phyloP scores from a whole-genome alignment of 2,888 invertebrate species.

The Papilio elwesi region DNA sequence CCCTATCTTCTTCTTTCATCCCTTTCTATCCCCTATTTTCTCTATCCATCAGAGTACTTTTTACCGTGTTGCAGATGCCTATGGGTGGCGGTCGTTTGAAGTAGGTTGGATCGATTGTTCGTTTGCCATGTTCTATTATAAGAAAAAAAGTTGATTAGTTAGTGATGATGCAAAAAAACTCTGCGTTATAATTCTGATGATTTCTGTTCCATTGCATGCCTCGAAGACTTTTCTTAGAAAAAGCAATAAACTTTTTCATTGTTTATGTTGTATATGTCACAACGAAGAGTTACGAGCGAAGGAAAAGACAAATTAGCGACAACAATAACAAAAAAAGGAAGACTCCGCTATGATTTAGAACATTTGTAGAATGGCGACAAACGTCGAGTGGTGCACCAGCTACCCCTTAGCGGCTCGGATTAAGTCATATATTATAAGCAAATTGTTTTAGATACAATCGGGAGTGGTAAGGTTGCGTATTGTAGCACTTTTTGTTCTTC shows the following conservation, averaged over 20 bases:
- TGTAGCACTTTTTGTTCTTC: constrained; percentile 22
- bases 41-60: too few species aligned
- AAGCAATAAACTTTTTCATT: constrained; percentile 40
- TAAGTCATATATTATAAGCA: constrained; percentile 80
- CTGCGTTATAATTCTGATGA: background rate
- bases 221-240: constrained; percentile 28
- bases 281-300: constrained; percentile 56
- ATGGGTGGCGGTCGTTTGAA: too few species aligned
- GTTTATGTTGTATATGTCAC: constrained; percentile 46
- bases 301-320: constrained; percentile 62
- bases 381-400: constrained; percentile 48
- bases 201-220: background rate
- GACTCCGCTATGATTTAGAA: constrained; percentile 59
- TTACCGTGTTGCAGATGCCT: too few species aligned
- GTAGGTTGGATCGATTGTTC: too few species aligned
- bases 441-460: constrained; percentile 74
- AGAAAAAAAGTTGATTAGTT: too few species aligned
- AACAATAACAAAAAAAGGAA: constrained; percentile 54
- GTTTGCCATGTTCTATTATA: too few species aligned
- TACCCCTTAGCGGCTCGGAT: constrained; percentile 54
- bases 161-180: background rate
- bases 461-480: constrained; percentile 50
- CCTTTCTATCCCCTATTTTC: too few species aligned
- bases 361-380: constrained; percentile 53
- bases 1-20: too few species aligned